Percentiles rank a stretch among this genome's conserved stretches.
Evolutionary conservation across 2,888 invertebrate species (phyloP).

Genomic region (Drosophila niveifrons): DNA sequence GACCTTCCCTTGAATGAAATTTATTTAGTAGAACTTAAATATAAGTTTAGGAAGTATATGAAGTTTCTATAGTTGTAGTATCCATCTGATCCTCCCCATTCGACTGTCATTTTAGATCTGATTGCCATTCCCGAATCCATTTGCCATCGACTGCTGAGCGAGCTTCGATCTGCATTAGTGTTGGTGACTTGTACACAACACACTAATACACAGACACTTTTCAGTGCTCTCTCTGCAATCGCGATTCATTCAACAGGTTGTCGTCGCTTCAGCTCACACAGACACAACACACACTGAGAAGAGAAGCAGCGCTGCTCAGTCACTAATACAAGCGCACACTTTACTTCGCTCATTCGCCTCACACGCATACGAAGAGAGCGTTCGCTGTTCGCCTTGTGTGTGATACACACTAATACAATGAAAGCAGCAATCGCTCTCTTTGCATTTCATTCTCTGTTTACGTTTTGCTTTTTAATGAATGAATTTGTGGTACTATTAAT

Average conservation of each 20-base stretch:
- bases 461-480: neutral
- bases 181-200: slow-evolving; percentile 11
- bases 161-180: slow-evolving; percentile 22
- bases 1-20: neutral
- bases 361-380: neutral
- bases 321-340: slow-evolving; percentile 30
- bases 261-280: neutral
- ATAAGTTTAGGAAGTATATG: neutral
- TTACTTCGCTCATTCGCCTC: slow-evolving; percentile 36
- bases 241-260: too few relatives aligned
- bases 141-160: slow-evolving; percentile 11
- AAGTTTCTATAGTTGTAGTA: neutral
- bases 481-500: too few relatives aligned
- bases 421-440: slow-evolving; percentile 28
- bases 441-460: neutral
- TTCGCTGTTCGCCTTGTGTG: neutral
- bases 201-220: slow-evolving; percentile 37
- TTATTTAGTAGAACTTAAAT: neutral
- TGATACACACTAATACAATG: slow-evolving; percentile 34
- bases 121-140: slow-evolving; percentile 11
- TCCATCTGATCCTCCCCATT: slow-evolving; percentile 5
- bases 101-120: slow-evolving; percentile 20
- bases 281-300: too few relatives aligned
- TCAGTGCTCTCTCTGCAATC: slow-evolving; percentile 22
- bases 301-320: too few relatives aligned